Evolutionary conservation across 2,797 vertebrate species (phyloP).

Genomic region (Fringilla coelebs): DNA sequence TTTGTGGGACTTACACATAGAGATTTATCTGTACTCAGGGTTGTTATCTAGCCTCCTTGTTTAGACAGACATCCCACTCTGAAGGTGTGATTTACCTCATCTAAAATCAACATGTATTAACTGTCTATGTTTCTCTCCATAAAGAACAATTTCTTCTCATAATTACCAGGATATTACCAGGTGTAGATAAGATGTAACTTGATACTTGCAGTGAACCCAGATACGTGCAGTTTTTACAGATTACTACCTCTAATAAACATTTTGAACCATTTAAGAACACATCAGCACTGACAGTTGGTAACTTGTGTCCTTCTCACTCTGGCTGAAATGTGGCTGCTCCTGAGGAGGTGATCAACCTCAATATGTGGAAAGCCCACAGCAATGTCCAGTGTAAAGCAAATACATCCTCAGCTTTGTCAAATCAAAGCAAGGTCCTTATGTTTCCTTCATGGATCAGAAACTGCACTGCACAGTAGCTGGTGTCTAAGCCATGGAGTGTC

Average conservation of each 20-base stretch:
- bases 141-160: not conserved
- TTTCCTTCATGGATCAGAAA: not conserved
- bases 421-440: not conserved
- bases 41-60: not conserved
- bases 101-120: not conserved
- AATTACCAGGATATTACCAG: not conserved
- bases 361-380: accelerated
- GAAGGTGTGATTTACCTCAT: not conserved
- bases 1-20: not conserved
- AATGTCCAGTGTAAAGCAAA: not conserved
- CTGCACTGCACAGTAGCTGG: accelerated
- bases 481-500: not conserved
- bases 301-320: not conserved
- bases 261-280: not conserved
- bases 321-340: not conserved
- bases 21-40: not conserved
- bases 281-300: not conserved
- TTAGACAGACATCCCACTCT: not conserved
- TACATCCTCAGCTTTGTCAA: not conserved
- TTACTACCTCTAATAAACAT: not conserved
- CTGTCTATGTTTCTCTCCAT: not conserved
- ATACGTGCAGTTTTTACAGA: not conserved
- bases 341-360: not conserved
- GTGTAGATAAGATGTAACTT: not conserved
- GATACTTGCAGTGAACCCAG: not conserved